phyloP scores from a whole-genome alignment of 2,797 vertebrate genomes.

The Molossus molossus region DNA sequence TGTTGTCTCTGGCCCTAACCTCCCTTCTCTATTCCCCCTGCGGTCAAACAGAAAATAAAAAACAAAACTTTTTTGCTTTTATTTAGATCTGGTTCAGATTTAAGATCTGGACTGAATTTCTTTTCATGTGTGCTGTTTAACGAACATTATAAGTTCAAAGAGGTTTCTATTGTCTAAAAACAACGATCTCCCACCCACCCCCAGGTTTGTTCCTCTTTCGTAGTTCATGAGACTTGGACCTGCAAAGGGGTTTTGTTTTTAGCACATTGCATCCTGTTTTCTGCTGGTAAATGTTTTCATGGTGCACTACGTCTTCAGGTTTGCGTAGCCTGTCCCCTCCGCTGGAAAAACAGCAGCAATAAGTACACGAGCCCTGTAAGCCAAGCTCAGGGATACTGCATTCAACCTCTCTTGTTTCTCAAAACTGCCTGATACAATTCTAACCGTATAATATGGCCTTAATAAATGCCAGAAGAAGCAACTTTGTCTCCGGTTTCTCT shows the following conservation, averaged over 20 bases:
- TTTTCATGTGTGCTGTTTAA: not conserved
- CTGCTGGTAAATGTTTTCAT: not conserved
- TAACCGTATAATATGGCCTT: not conserved
- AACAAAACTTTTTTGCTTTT: not conserved
- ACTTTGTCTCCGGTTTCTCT: not conserved
- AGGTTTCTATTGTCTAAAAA: conserved; percentile 38
- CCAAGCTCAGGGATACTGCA: not conserved
- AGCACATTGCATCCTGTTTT: conserved; percentile 61
- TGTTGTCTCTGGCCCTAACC: not conserved
- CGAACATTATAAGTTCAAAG: not conserved
- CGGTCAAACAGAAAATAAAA: not conserved
- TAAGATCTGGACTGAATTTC: not conserved
- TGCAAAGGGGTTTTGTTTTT: conserved; percentile 63
- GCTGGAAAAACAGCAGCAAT: conserved; percentile 22
- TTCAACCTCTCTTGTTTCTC: conserved; percentile 5
- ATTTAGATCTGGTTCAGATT: not conserved
- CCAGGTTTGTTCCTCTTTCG: conserved; percentile 75
- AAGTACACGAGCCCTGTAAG: not conserved
- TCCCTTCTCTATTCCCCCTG: not conserved
- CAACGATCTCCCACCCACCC: not conserved
- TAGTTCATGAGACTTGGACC: not conserved
- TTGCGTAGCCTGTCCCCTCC: not conserved
- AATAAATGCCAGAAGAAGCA: not conserved
- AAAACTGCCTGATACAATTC: not conserved
- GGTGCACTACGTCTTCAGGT: not conserved